Conservation (phyloP, 1,140 invertebrate genomes). For the Megalopta genalis region DNA sequence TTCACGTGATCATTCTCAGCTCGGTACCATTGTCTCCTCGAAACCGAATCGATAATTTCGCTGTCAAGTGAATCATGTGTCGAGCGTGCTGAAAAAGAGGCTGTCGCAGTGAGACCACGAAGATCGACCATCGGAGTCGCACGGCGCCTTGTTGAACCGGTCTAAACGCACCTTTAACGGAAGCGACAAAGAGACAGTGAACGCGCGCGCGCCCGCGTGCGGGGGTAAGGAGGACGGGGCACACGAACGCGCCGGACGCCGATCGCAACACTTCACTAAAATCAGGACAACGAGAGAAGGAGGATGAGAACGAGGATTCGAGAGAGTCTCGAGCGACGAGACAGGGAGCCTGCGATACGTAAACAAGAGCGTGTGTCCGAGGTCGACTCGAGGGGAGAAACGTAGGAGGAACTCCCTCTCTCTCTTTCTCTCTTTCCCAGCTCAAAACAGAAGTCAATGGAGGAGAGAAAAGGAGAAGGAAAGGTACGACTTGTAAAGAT, state of each 20-base stretch:
- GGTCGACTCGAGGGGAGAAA: conserved; percentile 53
- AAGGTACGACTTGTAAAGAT: background rate
- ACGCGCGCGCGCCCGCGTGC: background rate
- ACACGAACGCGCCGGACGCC: conserved; percentile 55
- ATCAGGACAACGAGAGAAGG: conserved; percentile 59
- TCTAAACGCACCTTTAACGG: conserved; percentile 36
- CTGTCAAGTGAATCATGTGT: background rate
- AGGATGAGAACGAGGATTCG: conserved; percentile 57
- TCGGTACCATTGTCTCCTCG: no score
- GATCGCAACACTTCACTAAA: conserved; percentile 63
- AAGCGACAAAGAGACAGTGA: conserved; percentile 28
- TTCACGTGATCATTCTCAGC: no score
- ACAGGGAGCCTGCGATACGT: conserved; percentile 54
- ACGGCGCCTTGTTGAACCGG: background rate
- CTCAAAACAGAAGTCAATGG: background rate
- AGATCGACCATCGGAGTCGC: background rate
- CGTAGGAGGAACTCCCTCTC: conserved; percentile 53
- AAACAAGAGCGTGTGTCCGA: conserved; percentile 61
- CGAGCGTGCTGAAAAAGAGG: background rate
- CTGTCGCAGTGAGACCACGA: background rate
- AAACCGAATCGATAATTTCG: background rate
- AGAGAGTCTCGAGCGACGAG: conserved; percentile 42
- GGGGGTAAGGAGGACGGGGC: conserved; percentile 42
- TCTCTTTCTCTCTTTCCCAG: conserved; percentile 17
- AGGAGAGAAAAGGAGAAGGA: background rate